A percentile compares a stretch with the other conserved stretches of the same genome.
These are phyloP conservation scores for Peromyscus eremicus DNA, from an alignment of 2,797 vertebrate species.

Conservation along the genomic window DNA sequence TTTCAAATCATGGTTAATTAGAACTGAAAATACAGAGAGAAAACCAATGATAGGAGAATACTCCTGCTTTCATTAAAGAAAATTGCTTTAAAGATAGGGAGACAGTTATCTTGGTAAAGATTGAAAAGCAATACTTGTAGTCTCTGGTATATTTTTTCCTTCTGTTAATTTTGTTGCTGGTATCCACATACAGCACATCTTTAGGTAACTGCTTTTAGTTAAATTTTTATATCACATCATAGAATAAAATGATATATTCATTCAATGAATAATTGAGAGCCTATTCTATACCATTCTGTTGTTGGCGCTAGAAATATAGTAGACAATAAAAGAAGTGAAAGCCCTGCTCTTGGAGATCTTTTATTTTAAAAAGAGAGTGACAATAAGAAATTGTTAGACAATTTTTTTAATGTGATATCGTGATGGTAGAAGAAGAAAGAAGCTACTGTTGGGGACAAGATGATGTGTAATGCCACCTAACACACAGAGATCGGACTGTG, in stretches of 20 bases:
- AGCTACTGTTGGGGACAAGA: background rate
- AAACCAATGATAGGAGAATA: background rate
- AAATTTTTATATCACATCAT: background rate
- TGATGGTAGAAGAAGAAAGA: background rate
- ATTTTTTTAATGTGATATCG: background rate
- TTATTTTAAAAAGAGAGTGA: background rate
- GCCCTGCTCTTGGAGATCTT: background rate
- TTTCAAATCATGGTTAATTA: background rate
- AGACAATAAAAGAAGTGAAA: background rate
- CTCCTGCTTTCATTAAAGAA: background rate
- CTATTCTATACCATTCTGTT: background rate
- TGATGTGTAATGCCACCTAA: background rate
- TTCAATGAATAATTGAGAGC: slow-evolving; percentile 22
- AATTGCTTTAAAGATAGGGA: background rate
- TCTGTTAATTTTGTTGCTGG: background rate
- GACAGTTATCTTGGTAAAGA: slow-evolving; percentile 13
- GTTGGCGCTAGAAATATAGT: background rate
- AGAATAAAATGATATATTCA: background rate
- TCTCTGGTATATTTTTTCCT: background rate
- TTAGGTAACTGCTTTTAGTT: background rate
- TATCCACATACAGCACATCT: background rate
- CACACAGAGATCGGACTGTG: background rate
- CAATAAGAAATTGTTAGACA: background rate
- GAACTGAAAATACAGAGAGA: background rate
- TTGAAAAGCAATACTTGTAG: background rate